These are phyloP conservation scores for Sus scrofa DNA, from an alignment of 2,113 vertebrate species.

Conservation along the genomic window T2T-Sscrofa CM000826.6:138478001-138478500, in stretches of 20 bases:
- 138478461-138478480: background rate
- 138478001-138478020: background rate
- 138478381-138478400: background rate
- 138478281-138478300: background rate
- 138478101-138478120: background rate
- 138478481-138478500: background rate
- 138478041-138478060: background rate
- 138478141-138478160: background rate
- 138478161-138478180: background rate
- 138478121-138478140: background rate
- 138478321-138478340: background rate
- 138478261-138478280: background rate
- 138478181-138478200: background rate
- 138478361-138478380: background rate
- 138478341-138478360: background rate
- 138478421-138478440: background rate
- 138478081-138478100: background rate
- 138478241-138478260: background rate
- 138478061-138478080: accelerated
- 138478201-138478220: background rate
- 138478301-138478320: background rate
- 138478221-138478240: background rate
- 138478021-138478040: background rate
- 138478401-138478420: background rate
- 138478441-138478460: background rate